Percentiles rank a stretch among this genome's conserved stretches.
Evolutionary conservation across 2,113 vertebrate species (phyloP).

Genomic region (Eptesicus fuscus): DNA sequence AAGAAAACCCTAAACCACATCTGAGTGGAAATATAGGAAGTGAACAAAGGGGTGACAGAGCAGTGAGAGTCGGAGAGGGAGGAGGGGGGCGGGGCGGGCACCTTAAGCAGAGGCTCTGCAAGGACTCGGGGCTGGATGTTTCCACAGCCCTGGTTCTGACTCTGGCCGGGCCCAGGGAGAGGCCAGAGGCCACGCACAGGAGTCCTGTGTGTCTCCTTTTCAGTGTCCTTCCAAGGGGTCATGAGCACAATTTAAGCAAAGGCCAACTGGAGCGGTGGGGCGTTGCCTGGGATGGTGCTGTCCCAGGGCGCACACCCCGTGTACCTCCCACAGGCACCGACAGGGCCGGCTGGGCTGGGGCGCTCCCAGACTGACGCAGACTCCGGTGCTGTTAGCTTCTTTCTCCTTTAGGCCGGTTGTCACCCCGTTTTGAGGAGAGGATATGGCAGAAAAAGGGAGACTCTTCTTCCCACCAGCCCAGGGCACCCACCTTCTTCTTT

Average conservation of each 20-base stretch:
- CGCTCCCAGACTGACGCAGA: background rate
- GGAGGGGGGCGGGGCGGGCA: background rate
- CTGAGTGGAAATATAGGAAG: conserved; percentile 67
- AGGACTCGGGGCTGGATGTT: background rate
- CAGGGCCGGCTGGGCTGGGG: rapidly evolving
- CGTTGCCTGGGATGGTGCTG: too few relatives aligned
- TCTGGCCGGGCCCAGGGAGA: background rate
- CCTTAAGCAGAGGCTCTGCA: background rate
- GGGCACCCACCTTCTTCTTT: background rate
- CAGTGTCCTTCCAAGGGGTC: background rate
- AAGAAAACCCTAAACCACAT: conserved; percentile 71
- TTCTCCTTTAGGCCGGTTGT: background rate
- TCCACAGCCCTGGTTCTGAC: background rate
- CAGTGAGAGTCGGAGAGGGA: background rate
- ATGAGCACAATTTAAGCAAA: background rate
- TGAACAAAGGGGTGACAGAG: conserved; percentile 54
- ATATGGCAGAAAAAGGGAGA: background rate
- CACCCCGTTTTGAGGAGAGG: background rate
- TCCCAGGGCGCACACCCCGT: rapidly evolving
- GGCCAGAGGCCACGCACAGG: background rate
- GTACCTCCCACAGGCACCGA: too few relatives aligned
- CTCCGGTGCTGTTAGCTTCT: rapidly evolving
- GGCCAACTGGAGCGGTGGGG: too few relatives aligned
- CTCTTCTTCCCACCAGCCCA: background rate
- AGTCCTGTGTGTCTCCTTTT: background rate